Base-by-base conservation (phyloP, 2,888 invertebrate species). In the Sialis lutaria region DNA sequence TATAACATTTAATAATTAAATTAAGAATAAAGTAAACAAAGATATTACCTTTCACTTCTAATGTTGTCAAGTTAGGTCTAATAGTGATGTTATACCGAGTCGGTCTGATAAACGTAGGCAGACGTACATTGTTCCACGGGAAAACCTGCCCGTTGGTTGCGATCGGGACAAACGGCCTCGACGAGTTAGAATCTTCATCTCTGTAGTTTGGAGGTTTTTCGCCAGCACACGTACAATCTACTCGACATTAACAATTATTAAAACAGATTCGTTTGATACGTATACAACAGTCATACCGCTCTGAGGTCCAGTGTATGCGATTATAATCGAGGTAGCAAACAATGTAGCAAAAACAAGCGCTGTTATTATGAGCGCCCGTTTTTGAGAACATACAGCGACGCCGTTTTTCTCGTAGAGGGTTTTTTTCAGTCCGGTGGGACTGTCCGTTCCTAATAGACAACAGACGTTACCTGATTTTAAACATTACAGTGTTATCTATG, bases 1-100 rank as follows among this genome's bases (percentile, higher is more conserved):
- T 1, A 37, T 37, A 5, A 37, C 5, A 37, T 37, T 37, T 10
- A 22, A 22, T 22, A 22, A 10, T 7, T 7, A 37, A 7, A 6
- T 7, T 37, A 6, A 10, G 5, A 37, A 6, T 13, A 13, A 30
- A 22, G 6, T n/a, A 8, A 8, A 31, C 9, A 3, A 13, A 31
- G 10, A 31, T 42, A 48, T 60, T 67, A 82, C 93, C 95, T 73
- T 82, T 82, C 45, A 93, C 80, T 64, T 85, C 85, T 46, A 88
- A 77, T 12, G 89, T 88, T 42, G 91, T 89, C 48, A 95, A 71
- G 64, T 95, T 92, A 6, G 95, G 92, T 67, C 93, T 91, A 55
- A 95, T 78, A 65, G 86, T 87, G 48, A 96, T 74, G 60, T 82
- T 83, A 62, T 95, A 95, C 54, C 86, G 79, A 55, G 81, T 74